Conservation (phyloP, 92 coral and sea anemone species). For the Scolanthus callimorphus region DNA sequence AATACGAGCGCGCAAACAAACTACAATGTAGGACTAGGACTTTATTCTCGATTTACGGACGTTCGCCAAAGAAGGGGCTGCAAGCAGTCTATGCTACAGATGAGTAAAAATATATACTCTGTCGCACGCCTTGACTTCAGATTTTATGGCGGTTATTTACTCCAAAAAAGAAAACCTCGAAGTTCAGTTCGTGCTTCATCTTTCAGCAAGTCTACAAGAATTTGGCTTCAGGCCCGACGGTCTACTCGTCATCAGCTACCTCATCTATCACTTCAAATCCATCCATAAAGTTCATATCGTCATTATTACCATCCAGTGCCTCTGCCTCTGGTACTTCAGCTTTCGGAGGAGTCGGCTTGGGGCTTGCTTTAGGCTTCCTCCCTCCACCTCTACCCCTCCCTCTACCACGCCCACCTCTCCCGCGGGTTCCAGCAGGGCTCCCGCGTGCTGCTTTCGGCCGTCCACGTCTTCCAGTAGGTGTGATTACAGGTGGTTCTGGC, state of each 20-base stretch:
- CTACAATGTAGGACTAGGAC: no score
- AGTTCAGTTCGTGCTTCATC: no score
- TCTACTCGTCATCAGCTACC: constrained; percentile 65
- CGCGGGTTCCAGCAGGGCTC: constrained; percentile 29
- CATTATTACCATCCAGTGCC: constrained; percentile 21
- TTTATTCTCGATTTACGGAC: no score
- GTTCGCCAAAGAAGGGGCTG: no score
- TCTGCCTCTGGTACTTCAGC: constrained; percentile 23
- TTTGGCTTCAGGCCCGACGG: no score
- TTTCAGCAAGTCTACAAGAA: no score
- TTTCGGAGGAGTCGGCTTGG: constrained; percentile 33
- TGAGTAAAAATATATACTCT: no score
- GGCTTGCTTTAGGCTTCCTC: constrained; percentile 39
- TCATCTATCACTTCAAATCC: constrained; percentile 97
- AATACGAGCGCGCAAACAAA: no score
- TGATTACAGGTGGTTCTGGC: constrained; percentile 14
- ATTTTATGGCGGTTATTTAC: no score
- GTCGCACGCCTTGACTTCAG: no score
- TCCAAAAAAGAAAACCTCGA: no score
- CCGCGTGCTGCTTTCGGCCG: constrained; percentile 40
- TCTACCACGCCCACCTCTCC: constrained; percentile 54
- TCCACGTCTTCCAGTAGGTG: constrained; percentile 39
- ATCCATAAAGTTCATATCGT: constrained; percentile 69
- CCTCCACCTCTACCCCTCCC: constrained; percentile 78
- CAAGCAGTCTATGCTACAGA: no score